Evolutionary conservation across 2,888 invertebrate species (phyloP), one percentile per base, ranked within the genome.

Genomic region (Villa cingulata): DNA sequence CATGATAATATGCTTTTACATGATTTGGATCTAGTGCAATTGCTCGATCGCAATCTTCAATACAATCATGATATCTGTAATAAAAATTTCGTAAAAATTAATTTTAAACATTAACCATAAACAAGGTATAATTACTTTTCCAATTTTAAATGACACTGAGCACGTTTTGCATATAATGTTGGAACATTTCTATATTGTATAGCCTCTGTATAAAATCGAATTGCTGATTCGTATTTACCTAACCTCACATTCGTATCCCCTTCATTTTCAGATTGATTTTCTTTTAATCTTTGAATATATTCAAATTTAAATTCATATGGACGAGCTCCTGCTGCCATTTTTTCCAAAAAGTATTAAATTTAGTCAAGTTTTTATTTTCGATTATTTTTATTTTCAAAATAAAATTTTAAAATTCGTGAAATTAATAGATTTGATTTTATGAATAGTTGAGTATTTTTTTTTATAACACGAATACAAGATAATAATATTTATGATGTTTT

Each of bases 91-190:
- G n/a, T 4, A 16, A 46, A 15, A 12, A 36, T 23, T n/a, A 38
- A 36, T 36, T 15, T 17, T 14, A 38, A 23, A 7, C 7, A 23
- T 6, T 23, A 23, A 27, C 17, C 14, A 44, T 17, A 17, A 37
- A 23, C 10, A 44, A 15, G 6, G n/a, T 3, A 4, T 32, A 3
- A 20, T 18, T 40, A 90, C 87, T 80, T 80, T 53, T 85, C 77
- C 56, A 81, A 75, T 68, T 88, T 91, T 12, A 94, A 71, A 53
- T 83, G 78, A 57, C 94, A 94, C 46, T 92, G 74, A 2, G 89
- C 92, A 56, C 95, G 74, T 65, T 95, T 95, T 1, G 89, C 87
- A 59, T 78, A 89, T 62, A 85, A 86, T 15, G 87, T 74, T 3
- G 91, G 78, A 64, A 89, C 81, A 63, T 79, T 76, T 10, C 82